These are phyloP conservation scores for Cyprinodon variegatus DNA, from an alignment of 2,113 vertebrate genomes.

Conservation along the genomic window DNA sequence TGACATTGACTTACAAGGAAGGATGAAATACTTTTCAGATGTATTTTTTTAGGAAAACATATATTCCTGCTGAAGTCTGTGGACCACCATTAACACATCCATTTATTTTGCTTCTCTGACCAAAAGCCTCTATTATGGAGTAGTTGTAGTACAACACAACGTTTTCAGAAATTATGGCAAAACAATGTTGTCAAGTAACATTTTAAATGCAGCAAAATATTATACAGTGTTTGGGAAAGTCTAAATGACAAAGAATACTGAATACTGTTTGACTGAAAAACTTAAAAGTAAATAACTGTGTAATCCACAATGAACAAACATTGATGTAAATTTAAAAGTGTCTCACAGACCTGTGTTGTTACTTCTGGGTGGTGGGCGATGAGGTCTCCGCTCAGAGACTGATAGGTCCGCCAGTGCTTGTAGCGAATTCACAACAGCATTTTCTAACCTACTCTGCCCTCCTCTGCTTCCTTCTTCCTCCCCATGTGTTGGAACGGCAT, in stretches of 20 bases:
- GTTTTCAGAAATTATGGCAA: background rate
- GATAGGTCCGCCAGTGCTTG: conserved; percentile 90
- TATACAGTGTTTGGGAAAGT: background rate
- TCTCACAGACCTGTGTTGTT: conserved; percentile 90
- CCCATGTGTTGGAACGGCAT: conserved; percentile 86
- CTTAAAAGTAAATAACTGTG: too few species aligned
- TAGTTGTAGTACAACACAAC: too few species aligned
- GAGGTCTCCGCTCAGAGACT: conserved; percentile 86
- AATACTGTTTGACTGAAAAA: too few species aligned
- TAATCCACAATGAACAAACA: background rate
- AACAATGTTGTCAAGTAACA: background rate
- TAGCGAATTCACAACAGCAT: conserved; percentile 85
- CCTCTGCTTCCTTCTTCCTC: conserved; percentile 81
- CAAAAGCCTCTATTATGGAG: too few species aligned
- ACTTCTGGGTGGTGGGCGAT: conserved; percentile 77
- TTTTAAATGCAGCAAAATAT: background rate
- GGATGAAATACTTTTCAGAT: background rate
- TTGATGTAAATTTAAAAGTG: background rate
- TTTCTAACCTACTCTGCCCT: conserved; percentile 80
- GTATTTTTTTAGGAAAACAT: background rate
- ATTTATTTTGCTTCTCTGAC: too few species aligned
- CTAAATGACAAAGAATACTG: background rate
- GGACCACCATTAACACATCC: background rate
- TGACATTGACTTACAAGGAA: background rate
- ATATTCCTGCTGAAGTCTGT: background rate